Percentiles rank a stretch among this genome's conserved stretches.
phyloP scores from a whole-genome alignment of 2,888 invertebrate genomes.

The Lucinisca nassula region DNA sequence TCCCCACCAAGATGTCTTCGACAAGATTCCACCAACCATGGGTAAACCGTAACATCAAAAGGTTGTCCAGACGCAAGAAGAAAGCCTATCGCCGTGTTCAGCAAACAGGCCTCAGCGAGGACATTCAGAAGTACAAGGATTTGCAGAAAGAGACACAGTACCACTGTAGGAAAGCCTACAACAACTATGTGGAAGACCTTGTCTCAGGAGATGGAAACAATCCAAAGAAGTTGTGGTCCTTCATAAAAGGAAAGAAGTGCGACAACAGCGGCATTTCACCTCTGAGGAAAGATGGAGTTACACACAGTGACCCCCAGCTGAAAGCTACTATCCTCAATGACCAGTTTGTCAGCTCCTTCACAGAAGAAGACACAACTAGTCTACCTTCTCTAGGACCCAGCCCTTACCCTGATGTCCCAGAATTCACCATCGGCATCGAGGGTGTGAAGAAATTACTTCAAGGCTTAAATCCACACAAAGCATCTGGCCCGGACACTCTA shows the following conservation, averaged over 20 bases:
- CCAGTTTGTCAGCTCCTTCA: background rate
- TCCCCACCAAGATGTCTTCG: constrained; percentile 26
- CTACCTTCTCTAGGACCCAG: background rate
- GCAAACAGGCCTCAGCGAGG: background rate
- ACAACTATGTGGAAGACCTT: background rate
- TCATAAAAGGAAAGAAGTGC: background rate
- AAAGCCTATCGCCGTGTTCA: background rate
- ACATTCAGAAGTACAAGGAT: background rate
- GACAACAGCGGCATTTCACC: background rate
- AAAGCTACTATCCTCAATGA: background rate
- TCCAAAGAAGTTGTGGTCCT: background rate
- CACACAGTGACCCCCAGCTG: background rate
- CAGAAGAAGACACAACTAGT: background rate
- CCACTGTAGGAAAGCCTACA: background rate
- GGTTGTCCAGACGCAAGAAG: background rate
- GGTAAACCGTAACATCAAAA: constrained; percentile 8
- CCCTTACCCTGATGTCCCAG: too few species aligned
- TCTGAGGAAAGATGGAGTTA: background rate
- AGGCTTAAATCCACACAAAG: too few species aligned
- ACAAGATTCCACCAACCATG: constrained; percentile 34
- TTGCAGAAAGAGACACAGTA: background rate
- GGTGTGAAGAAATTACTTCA: too few species aligned
- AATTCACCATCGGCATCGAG: too few species aligned
- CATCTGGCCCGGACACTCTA: too few species aligned
- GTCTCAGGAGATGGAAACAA: background rate